Evolutionary conservation across 2,888 invertebrate species (phyloP), one percentile per base, ranked within the genome.

Genomic region (Coenonympha glycerion): DNA sequence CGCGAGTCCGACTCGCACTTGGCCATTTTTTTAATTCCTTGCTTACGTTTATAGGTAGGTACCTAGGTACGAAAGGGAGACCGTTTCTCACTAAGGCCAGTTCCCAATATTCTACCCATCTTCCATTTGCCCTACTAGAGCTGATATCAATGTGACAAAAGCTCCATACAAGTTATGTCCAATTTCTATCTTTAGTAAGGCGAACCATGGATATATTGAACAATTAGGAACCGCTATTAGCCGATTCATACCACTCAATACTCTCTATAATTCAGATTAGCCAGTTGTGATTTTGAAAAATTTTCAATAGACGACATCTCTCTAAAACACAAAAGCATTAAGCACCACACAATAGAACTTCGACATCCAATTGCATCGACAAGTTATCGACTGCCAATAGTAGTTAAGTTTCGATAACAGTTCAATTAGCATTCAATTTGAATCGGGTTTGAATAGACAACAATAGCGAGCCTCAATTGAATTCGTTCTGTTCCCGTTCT

Each of bases 401-500:
- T 39, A 33, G 31, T 24, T 26, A 26, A 21, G 49, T 41, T 46
- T 46, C 11, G 26, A 46, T 33, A 46, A 39, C 45, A 22, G 19
- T 46, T 46, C 50, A 51, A 51, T 51, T 46, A 51, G 46, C 26
- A 41, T 40, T 6, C 50, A 51, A 51, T 51, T 46, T 46, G 46
- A 19, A 41, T 40, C 4, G 16, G 24, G 39, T 45, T 21, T 22
- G 47, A 51, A 51, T 46, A 46, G 34, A 37, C 11, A 31, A 34
- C 36, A 51, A 51, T 40, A 6, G 8, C 1, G 31, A 40, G 33
- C 22, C 37, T 31, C 39, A 13, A 55, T 53, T 49, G 53, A 30
- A 55, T 51, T 40, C 33, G 37, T 47, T 36, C 36, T 21, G 3
- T n/a, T 33, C 40, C 36, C 15, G 1, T n/a, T 33, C 40, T 48